phyloP scores from a whole-genome alignment of 1,140 invertebrate genomes.

The Drosophila sechellia region DNA sequence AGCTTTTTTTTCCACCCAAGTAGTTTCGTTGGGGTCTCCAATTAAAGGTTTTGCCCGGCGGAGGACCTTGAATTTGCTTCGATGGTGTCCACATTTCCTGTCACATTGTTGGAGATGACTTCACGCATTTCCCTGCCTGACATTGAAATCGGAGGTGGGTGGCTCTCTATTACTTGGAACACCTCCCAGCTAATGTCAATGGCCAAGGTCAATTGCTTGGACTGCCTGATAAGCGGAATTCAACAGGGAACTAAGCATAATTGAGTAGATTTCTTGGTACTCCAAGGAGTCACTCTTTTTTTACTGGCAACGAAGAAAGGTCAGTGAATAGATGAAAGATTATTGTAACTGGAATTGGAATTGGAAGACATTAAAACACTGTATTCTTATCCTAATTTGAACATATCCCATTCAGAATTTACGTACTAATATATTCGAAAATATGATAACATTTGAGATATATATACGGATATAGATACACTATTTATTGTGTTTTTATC shows the following conservation, averaged over 20 bases:
- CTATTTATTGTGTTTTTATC: conserved; percentile 9
- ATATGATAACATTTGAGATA: too few relatives aligned
- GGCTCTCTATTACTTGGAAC: conserved; percentile 38
- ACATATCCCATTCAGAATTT: too few relatives aligned
- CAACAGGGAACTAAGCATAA: conserved; percentile 38
- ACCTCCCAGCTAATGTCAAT: conserved; percentile 62
- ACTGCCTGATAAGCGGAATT: conserved; percentile 64
- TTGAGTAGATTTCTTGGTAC: conserved; percentile 46
- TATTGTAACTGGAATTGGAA: neutral
- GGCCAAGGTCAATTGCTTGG: conserved; percentile 66
- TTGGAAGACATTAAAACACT: neutral
- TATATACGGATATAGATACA: neutral
- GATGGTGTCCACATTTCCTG: conserved; percentile 41
- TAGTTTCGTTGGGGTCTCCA: conserved; percentile 4
- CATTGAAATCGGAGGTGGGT: conserved; percentile 57
- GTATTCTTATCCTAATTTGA: neutral
- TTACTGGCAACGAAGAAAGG: conserved; percentile 28
- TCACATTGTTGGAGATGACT: conserved; percentile 56
- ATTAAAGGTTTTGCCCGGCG: conserved; percentile 22
- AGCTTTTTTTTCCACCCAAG: conserved; percentile 9
- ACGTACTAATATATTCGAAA: too few relatives aligned
- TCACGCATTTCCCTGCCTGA: conserved; percentile 64
- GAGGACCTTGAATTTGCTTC: conserved; percentile 34
- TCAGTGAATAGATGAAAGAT: conserved; percentile 26
- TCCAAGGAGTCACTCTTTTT: conserved; percentile 9